Evolutionary conservation across 2,113 vertebrate species (phyloP).

Genomic region (Corythaeola cristata): DNA sequence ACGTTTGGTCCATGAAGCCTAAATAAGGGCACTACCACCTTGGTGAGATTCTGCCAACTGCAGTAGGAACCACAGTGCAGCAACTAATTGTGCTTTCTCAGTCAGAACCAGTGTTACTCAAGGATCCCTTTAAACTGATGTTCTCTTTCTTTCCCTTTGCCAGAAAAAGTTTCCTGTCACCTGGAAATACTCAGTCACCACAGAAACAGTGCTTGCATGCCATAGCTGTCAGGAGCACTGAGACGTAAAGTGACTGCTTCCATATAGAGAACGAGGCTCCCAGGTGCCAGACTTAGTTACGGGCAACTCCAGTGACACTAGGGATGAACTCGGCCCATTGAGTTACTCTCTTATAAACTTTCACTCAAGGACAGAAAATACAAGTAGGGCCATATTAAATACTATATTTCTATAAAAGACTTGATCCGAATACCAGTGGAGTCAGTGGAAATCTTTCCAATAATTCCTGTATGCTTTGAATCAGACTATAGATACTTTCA

Average conservation of each 20-base stretch:
- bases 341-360: background rate
- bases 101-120: background rate
- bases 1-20: background rate
- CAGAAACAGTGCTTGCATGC: background rate
- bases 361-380: background rate
- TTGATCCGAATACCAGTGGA: background rate
- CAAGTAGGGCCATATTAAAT: background rate
- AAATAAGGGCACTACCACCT: background rate
- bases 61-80: background rate
- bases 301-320: background rate
- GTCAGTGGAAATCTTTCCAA: background rate
- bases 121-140: background rate
- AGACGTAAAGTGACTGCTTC: background rate
- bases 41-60: background rate
- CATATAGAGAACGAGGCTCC: background rate
- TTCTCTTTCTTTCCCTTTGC: background rate
- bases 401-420: background rate
- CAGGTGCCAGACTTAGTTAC: background rate
- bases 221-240: background rate
- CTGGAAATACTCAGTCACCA: background rate
- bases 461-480: background rate
- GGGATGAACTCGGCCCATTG: background rate
- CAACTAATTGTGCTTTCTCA: background rate
- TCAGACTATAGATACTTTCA: background rate
- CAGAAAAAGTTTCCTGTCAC: background rate